Conservation (phyloP, 2,797 vertebrate genomes). For the Semotilus atromaculatus region DNA sequence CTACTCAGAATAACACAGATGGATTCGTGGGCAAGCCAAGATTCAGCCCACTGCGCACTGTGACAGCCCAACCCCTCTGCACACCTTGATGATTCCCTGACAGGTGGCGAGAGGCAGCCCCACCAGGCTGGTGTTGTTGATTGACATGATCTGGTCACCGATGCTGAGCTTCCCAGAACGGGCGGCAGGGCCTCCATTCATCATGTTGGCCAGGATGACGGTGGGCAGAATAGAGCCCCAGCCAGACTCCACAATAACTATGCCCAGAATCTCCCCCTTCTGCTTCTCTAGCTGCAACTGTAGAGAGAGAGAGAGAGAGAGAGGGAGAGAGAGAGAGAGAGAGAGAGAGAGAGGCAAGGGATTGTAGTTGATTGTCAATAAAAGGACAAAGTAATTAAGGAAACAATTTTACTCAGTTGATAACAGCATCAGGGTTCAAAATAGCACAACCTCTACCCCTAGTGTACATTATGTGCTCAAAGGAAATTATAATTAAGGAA, state of each 20-base stretch:
- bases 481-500: not conserved
- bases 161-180: slow-evolving; percentile 98
- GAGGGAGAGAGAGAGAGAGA: slow-evolving; percentile 4
- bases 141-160: slow-evolving; percentile 99
- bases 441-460: not conserved
- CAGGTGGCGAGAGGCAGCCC: slow-evolving; percentile 97
- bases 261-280: slow-evolving; percentile 97
- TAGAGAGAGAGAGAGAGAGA: slow-evolving; percentile 17
- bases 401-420: slow-evolving; percentile 28
- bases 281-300: slow-evolving; percentile 97
- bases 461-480: not conserved
- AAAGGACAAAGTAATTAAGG: slow-evolving; percentile 42
- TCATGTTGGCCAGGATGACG: slow-evolving; percentile 98
- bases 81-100: slow-evolving; percentile 99
- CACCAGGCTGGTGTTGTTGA: slow-evolving; percentile 98
- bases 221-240: slow-evolving; percentile 99
- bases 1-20: slow-evolving; percentile 27
- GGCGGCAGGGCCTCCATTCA: slow-evolving; percentile 95
- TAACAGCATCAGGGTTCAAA: slow-evolving; percentile 11
- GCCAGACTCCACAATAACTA: slow-evolving; percentile 98
- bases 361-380: slow-evolving; percentile 33
- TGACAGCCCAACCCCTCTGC: slow-evolving; percentile 4
- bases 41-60: slow-evolving; percentile 67
- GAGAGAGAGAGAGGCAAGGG: slow-evolving; percentile 18
- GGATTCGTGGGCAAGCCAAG: slow-evolving; percentile 5